Conservation (phyloP, 2,113 vertebrate genomes). For the Lasiurus borealis region DNA sequence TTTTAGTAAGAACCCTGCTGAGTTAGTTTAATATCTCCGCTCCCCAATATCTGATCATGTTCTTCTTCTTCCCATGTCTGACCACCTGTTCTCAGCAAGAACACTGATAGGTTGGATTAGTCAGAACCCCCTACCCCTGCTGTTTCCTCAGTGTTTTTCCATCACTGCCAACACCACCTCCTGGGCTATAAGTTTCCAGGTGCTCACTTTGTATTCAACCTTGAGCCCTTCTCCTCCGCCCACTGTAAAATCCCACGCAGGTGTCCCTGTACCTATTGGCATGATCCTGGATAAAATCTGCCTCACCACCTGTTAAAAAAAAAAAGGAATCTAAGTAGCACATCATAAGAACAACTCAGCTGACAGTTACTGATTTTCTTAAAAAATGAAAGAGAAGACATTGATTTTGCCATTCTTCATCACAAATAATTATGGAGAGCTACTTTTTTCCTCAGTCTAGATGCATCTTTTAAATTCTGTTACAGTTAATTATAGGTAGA, state of each 20-base stretch:
- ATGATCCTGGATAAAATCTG: neutral
- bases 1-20: neutral
- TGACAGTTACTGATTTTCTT: slow-evolving; percentile 43
- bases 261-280: neutral
- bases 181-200: neutral
- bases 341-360: neutral
- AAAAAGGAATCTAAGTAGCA: neutral
- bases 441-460: neutral
- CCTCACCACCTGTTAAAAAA: neutral
- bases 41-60: neutral
- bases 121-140: neutral
- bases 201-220: neutral
- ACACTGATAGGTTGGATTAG: neutral
- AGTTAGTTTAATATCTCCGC: neutral
- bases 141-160: neutral
- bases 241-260: neutral
- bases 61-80: neutral
- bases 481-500: slow-evolving; percentile 10
- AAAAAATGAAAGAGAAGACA: slow-evolving; percentile 7
- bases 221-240: neutral
- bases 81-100: neutral
- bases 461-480: neutral
- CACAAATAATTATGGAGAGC: neutral
- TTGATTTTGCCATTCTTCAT: slow-evolving; percentile 57
- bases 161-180: neutral